Percentiles rank a stretch among this genome's conserved stretches.
These are phyloP conservation scores for Scalopus aquaticus DNA, from an alignment of 2,113 vertebrate genomes.

Conservation along the genomic window DNA sequence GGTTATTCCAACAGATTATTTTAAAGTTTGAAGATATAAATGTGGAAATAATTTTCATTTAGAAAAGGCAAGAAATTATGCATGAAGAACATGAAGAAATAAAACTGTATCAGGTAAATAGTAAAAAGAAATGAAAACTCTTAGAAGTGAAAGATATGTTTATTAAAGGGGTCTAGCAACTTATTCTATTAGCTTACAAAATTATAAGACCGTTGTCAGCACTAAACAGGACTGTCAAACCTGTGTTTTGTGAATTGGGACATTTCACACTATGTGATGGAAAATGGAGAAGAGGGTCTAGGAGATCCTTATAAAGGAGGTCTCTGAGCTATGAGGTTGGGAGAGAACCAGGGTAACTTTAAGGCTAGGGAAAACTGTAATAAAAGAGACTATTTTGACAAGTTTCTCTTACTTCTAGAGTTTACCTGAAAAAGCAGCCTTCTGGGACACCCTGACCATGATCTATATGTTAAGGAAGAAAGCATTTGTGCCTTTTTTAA, in stretches of 20 bases:
- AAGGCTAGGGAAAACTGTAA: background rate
- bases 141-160: background rate
- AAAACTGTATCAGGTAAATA: background rate
- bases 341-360: background rate
- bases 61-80: conserved; percentile 3
- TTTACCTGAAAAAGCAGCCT: background rate
- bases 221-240: background rate
- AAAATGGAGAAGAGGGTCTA: background rate
- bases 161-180: background rate
- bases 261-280: background rate
- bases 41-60: background rate
- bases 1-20: background rate
- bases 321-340: background rate
- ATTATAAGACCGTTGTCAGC: background rate
- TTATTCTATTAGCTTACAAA: background rate
- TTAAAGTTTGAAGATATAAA: background rate
- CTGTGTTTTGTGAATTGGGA: background rate
- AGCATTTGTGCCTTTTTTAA: background rate
- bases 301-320: background rate
- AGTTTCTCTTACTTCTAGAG: conserved; percentile 9
- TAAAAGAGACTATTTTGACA: background rate
- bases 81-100: background rate
- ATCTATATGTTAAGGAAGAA: background rate
- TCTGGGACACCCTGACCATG: background rate
- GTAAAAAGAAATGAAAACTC: background rate